Evolutionary conservation across 2,888 invertebrate species (phyloP).

Genomic region (Empis stercorea): DNA sequence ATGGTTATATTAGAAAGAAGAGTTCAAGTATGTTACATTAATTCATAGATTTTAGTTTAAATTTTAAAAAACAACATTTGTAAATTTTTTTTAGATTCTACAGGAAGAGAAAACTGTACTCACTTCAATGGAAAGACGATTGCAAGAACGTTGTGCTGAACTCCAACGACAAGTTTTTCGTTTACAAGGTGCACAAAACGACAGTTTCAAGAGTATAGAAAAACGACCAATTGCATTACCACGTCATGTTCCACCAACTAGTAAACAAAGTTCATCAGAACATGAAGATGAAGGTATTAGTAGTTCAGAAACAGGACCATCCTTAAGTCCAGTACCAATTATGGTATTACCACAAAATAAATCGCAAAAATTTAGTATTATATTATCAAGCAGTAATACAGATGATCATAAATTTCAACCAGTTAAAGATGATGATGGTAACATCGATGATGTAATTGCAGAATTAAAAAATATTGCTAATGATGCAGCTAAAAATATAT

Average conservation of each 20-base stretch:
- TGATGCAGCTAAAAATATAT: conserved; percentile 61
- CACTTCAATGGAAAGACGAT: conserved; percentile 56
- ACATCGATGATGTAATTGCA: conserved; percentile 78
- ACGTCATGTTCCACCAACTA: conserved; percentile 27
- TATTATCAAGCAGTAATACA: conserved; percentile 10
- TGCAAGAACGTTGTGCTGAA: conserved; percentile 64
- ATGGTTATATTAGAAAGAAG: conserved; percentile 56
- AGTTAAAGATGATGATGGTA: conserved; percentile 48
- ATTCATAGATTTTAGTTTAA: neutral
- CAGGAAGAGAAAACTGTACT: conserved; percentile 67
- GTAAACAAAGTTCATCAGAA: conserved; percentile 49
- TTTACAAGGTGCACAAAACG: conserved; percentile 38
- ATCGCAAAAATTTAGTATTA: conserved; percentile 39
- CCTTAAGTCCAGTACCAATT: conserved; percentile 56
- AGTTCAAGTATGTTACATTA: conserved; percentile 45
- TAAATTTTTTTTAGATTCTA: conserved; percentile 41
- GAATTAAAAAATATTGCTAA: conserved; percentile 74
- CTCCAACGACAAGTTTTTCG: conserved; percentile 54
- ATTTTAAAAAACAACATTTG: neutral
- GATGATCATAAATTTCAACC: conserved; percentile 6
- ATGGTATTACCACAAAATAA: conserved; percentile 36
- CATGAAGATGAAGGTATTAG: conserved; percentile 82
- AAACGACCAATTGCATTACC: conserved; percentile 30
- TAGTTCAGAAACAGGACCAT: conserved; percentile 60
- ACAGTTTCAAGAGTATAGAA: conserved; percentile 29